Evolutionary conservation across 2,888 invertebrate species (phyloP), one percentile per base, ranked within the genome.

Genomic region (Tipula vernalis): DNA sequence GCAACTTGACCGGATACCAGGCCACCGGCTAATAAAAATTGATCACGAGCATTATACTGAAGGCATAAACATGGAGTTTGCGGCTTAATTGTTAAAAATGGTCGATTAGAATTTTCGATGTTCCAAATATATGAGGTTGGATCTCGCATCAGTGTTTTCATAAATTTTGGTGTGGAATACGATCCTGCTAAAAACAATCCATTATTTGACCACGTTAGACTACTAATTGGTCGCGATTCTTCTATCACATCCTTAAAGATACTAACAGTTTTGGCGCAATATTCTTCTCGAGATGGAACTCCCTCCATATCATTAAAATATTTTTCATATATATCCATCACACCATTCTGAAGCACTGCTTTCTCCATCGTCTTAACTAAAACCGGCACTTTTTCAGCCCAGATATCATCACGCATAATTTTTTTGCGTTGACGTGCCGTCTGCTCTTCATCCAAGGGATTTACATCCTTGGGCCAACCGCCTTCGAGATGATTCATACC

Each of bases 381-480:
- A 5, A 3, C n/a, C n/a, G 84, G 84, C n/a, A 84, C 5, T n/a
- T 84, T 84, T n/a, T 84, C n/a, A n/a, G 2, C 41, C 39, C 97
- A 99, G 88, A 94, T 94, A 89, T 98, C 98, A 90, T 98, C 97
- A 91, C 98, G 98, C 91, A 98, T 98, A 85, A 98, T 95, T 92
- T 98, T 98, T 87, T 98, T 95, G 88, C 97, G 94, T 91, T 95
- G 91, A 87, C 92, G 89, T n/a, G 91, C 91, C 0, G 96, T 96
- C 89, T 97, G 97, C 91, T 99, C 98, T 1, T 96, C 95, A 90
- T 98, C 97, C 47, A 93, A 93, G 90, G 95, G 94, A 90, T 98
- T 98, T 83, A 99, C 94, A 90, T 99, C 98, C 92, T 96, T 98
- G 0, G 98, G 98, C 98, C 98, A 99, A 12, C 98, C 98, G 36